Percentiles rank a stretch among this genome's conserved stretches.
Conservation (phyloP, 2,888 invertebrate species). For the Busseola fusca region DNA sequence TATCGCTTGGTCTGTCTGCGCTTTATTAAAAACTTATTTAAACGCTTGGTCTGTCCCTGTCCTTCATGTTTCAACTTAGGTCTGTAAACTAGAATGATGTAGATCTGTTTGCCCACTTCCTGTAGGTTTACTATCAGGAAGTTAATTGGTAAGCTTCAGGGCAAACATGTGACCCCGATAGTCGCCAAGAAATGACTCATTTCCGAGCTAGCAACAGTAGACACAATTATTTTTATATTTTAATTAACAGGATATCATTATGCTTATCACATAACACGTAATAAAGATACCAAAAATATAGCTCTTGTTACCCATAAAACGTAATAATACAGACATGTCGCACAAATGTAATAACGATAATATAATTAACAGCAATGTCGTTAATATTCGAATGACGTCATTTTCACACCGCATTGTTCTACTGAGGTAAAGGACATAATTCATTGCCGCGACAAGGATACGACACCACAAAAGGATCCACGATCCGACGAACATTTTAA, state of each 20-base stretch:
- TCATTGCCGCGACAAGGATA: conserved; percentile 67
- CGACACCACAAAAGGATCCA: conserved; percentile 72
- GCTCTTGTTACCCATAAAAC: conserved; percentile 28
- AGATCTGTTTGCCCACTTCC: background rate
- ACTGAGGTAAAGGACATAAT: conserved; percentile 69
- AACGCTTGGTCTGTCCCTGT: background rate
- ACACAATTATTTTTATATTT: conserved; percentile 15
- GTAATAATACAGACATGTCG: conserved; percentile 27
- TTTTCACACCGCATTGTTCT: conserved; percentile 50
- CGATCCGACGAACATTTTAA: conserved; percentile 82
- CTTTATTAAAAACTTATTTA: no score
- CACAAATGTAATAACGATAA: conserved; percentile 42
- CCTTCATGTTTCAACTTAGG: background rate
- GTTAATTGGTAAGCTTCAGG: background rate
- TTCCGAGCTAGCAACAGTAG: conserved; percentile 16
- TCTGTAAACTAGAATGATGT: background rate
- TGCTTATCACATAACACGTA: conserved; percentile 18
- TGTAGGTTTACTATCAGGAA: background rate
- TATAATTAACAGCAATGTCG: conserved; percentile 53
- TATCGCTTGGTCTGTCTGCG: no score
- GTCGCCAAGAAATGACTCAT: conserved; percentile 19
- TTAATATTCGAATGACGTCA: conserved; percentile 56
- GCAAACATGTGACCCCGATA: conserved; percentile 1
- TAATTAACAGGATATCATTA: conserved; percentile 20
- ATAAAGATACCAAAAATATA: conserved; percentile 46